Conservation (phyloP, 2,797 vertebrate genomes). For the Enoplosus armatus region DNA sequence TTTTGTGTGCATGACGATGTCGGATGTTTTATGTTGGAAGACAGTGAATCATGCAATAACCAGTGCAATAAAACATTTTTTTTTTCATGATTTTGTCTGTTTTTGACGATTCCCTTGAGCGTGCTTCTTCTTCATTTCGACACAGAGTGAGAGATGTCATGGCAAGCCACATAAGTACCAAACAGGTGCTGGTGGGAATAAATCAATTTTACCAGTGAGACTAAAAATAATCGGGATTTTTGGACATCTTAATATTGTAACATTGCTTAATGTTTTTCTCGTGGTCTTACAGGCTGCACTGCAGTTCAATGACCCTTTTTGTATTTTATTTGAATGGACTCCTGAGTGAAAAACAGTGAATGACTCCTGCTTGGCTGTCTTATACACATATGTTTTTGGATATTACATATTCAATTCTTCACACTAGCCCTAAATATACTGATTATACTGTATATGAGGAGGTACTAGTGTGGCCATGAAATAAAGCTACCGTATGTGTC, state of each 20-base stretch:
- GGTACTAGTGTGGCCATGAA: not conserved
- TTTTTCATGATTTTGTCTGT: conserved; percentile 6
- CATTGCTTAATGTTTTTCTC: conserved; percentile 2
- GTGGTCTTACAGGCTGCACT: conserved; percentile 4
- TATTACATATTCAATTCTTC: conserved; percentile 12
- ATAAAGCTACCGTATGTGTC: not conserved
- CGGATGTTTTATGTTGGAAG: conserved; percentile 34
- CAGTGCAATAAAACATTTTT: conserved; percentile 13
- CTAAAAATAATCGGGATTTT: conserved; percentile 14
- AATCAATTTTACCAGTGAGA: conserved; percentile 2
- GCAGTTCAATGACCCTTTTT: not conserved
- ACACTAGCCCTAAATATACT: not conserved
- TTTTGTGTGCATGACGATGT: conserved; percentile 36
- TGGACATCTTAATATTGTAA: not conserved
- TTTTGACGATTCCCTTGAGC: conserved; percentile 11
- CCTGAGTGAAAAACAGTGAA: conserved; percentile 6
- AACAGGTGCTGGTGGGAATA: conserved; percentile 30
- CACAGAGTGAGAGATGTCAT: conserved; percentile 11
- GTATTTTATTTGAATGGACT: conserved; percentile 12
- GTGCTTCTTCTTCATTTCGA: not conserved
- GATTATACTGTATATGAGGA: not conserved
- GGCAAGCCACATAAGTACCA: not conserved
- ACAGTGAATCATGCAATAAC: conserved; percentile 37
- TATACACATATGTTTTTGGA: not conserved
- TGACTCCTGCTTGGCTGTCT: not conserved